A percentile compares a stretch with the other conserved stretches of the same genome.
Conservation (phyloP, 1,140 invertebrate genomes). For the Drosophila guanche region DNA sequence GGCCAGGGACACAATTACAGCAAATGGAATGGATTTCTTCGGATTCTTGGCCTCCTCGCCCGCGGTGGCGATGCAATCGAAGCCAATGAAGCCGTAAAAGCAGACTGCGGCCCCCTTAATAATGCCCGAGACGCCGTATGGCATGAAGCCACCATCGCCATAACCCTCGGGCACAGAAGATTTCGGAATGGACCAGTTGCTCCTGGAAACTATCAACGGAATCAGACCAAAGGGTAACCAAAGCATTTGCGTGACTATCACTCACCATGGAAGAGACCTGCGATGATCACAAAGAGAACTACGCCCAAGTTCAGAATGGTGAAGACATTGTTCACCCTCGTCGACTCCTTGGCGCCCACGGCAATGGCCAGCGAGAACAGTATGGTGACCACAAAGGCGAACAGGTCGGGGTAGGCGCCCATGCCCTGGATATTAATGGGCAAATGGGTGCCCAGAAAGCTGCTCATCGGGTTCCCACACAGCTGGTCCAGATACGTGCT, state of each 20-base stretch:
- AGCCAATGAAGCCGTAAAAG: slow-evolving; percentile 96
- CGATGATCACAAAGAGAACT: slow-evolving; percentile 91
- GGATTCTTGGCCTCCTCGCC: slow-evolving; percentile 94
- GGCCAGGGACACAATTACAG: slow-evolving; percentile 92
- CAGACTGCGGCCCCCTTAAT: slow-evolving; percentile 93
- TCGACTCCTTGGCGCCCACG: slow-evolving; percentile 94
- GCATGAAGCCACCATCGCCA: slow-evolving; percentile 91
- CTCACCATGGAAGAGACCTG: slow-evolving; percentile 92
- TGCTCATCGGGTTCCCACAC: slow-evolving; percentile 89
- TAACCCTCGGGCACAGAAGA: slow-evolving; percentile 85
- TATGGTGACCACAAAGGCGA: slow-evolving; percentile 89
- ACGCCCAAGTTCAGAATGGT: slow-evolving; percentile 93
- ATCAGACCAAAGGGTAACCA: not conserved
- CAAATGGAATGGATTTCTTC: slow-evolving; percentile 94
- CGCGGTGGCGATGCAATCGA: slow-evolving; percentile 94
- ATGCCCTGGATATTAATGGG: slow-evolving; percentile 89
- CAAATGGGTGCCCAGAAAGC: slow-evolving; percentile 87
- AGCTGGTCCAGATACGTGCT: slow-evolving; percentile 94
- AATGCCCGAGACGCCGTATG: slow-evolving; percentile 91
- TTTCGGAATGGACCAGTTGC: slow-evolving; percentile 88
- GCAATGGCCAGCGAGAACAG: slow-evolving; percentile 88
- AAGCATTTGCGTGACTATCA: not conserved
- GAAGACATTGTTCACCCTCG: slow-evolving; percentile 94
- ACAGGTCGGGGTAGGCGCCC: slow-evolving; percentile 92
- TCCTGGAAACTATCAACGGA: slow-evolving; percentile 48